Conservation (phyloP, 1,140 invertebrate genomes). For the Eubasilissa regina region DNA sequence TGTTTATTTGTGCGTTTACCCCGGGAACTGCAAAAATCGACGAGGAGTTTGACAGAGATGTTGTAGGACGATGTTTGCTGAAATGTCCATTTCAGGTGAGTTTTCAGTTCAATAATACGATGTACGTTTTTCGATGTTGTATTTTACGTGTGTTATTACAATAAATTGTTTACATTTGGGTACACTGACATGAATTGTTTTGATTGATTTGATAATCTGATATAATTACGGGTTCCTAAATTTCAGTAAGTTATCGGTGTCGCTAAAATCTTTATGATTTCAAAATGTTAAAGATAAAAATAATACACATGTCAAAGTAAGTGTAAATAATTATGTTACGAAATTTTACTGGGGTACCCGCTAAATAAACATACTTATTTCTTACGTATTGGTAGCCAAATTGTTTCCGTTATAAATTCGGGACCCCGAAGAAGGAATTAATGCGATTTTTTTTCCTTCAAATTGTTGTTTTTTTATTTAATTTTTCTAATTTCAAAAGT, state of each 20-base stretch:
- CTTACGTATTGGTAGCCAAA: too few species aligned
- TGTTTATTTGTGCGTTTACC: conserved; percentile 3
- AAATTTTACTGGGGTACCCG: too few species aligned
- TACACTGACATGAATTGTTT: not conserved
- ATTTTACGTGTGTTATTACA: not conserved
- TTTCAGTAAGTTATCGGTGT: not conserved
- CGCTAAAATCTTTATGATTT: not conserved
- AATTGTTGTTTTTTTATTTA: too few species aligned
- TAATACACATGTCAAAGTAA: too few species aligned
- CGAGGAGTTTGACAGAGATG: conserved; percentile 10
- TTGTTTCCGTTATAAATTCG: too few species aligned
- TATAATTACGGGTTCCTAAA: not conserved
- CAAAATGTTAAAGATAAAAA: too few species aligned
- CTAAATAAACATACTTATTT: too few species aligned
- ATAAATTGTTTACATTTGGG: not conserved
- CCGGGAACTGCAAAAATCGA: not conserved
- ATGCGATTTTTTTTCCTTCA: too few species aligned
- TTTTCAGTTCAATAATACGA: not conserved
- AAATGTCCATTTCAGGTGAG: conserved; percentile 15
- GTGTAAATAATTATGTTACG: too few species aligned
- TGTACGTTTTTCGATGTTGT: not conserved
- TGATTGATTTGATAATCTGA: not conserved
- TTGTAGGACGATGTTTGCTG: not conserved
- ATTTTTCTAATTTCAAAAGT: too few species aligned
- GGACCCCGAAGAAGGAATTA: too few species aligned